Percentiles rank a stretch among this genome's conserved stretches.
Evolutionary conservation across 2,797 vertebrate genomes (phyloP).

Genomic region (Myotis vivesi): DNA sequence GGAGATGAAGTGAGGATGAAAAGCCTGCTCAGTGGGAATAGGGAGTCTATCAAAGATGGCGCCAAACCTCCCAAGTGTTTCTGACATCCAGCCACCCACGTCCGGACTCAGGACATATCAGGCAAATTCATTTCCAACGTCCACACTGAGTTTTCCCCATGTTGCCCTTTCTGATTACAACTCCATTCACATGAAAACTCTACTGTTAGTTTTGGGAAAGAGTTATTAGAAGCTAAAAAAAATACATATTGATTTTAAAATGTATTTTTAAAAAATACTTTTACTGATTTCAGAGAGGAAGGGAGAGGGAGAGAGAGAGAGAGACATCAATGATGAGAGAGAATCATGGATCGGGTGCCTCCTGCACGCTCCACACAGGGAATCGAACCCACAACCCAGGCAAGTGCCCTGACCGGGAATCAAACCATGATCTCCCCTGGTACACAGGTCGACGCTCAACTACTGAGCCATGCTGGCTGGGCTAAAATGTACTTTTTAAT

Average conservation of each 20-base stretch:
- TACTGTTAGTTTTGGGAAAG: background rate
- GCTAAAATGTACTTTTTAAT: background rate
- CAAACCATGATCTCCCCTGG: too few species aligned
- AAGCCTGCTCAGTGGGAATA: background rate
- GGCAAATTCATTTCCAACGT: background rate
- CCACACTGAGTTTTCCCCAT: background rate
- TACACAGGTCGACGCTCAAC: too few species aligned
- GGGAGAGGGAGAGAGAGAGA: too few species aligned
- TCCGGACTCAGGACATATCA: background rate
- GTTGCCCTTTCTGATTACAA: background rate
- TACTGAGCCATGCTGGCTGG: too few species aligned
- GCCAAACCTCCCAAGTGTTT: background rate
- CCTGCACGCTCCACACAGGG: too few species aligned
- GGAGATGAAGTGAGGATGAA: constrained; percentile 23
- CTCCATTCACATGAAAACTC: background rate
- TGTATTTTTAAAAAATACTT: too few species aligned
- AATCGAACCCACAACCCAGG: too few species aligned
- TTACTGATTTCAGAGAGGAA: too few species aligned
- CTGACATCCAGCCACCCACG: background rate
- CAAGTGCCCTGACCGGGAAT: too few species aligned
- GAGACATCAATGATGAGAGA: too few species aligned
- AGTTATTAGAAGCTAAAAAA: background rate
- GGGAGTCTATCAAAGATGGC: constrained; percentile 25
- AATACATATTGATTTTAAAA: background rate
- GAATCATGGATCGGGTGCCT: too few species aligned